Conservation (phyloP, 2,888 invertebrate genomes). For the Cephus pulcher region DNA sequence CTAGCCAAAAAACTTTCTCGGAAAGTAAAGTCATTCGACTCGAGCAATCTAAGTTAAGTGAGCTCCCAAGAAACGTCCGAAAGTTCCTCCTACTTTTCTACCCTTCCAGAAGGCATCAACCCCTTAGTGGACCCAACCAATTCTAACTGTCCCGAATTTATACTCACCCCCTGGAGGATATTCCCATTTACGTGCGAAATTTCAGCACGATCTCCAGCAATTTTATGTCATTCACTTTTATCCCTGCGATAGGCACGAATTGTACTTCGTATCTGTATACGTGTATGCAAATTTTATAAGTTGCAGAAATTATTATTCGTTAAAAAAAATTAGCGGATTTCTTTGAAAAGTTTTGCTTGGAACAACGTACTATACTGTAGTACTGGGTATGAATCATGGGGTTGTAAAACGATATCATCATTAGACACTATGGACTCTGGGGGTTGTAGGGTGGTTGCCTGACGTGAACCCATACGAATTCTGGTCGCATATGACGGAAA, state of each 20-base stretch:
- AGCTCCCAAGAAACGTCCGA: constrained; percentile 62
- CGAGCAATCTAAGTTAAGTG: constrained; percentile 67
- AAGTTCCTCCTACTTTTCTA: constrained; percentile 40
- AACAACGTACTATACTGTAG: background rate
- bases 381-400: constrained; percentile 49
- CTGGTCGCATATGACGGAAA: constrained; percentile 40
- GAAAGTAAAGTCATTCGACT: constrained; percentile 64
- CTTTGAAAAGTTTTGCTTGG: too few relatives aligned
- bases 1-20: constrained; percentile 52
- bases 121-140: background rate
- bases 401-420: constrained; percentile 54
- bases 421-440: constrained; percentile 3
- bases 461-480: constrained; percentile 37
- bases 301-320: too few relatives aligned
- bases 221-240: background rate
- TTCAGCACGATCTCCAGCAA: background rate
- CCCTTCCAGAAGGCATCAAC: background rate
- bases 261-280: background rate
- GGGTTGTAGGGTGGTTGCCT: constrained; percentile 18
- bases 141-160: background rate
- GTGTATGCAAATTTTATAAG: background rate
- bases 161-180: background rate
- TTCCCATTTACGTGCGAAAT: background rate
- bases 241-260: background rate
- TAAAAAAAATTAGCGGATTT: too few relatives aligned